These are phyloP conservation scores for Ochotona curzoniae DNA, from an alignment of 2,113 vertebrate species.

Conservation along the genomic window DNA sequence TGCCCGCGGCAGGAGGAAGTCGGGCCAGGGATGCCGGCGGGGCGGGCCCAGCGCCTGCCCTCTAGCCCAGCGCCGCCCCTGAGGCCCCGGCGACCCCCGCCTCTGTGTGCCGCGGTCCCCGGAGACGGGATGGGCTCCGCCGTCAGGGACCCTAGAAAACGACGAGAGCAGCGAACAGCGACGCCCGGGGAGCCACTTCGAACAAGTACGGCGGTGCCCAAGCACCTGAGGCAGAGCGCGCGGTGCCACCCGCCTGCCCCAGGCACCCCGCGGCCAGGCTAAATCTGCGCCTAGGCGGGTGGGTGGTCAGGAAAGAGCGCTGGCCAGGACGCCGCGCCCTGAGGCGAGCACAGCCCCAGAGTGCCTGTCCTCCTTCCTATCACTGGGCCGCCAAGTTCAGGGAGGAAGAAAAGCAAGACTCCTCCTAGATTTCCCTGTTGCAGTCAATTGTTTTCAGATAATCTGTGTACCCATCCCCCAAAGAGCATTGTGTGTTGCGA, in stretches of 20 bases:
- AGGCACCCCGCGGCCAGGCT: neutral
- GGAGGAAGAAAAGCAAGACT: neutral
- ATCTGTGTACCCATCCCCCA: neutral
- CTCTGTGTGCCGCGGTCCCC: neutral
- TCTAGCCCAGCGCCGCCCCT: constrained; percentile 9
- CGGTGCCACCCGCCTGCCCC: too few species aligned
- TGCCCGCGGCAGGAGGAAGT: constrained; percentile 68
- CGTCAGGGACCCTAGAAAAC: neutral
- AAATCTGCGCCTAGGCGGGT: neutral
- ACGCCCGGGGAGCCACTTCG: neutral
- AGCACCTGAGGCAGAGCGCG: neutral
- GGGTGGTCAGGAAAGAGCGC: constrained; percentile 10
- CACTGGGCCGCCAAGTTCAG: neutral
- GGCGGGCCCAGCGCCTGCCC: constrained; percentile 60
- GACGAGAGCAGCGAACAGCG: neutral
- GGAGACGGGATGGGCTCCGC: constrained; percentile 63
- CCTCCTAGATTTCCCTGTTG: neutral
- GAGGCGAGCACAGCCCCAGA: neutral
- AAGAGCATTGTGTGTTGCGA: neutral
- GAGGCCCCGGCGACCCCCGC: constrained; percentile 1
- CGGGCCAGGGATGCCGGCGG: constrained; percentile 57
- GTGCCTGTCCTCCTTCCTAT: neutral
- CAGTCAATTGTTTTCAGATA: neutral
- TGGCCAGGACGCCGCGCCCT: neutral
- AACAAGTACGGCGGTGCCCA: neutral